Percentiles rank a stretch among this genome's conserved stretches.
Conservation (phyloP, 2,113 vertebrate species). For the Cyanistes caeruleus region DNA sequence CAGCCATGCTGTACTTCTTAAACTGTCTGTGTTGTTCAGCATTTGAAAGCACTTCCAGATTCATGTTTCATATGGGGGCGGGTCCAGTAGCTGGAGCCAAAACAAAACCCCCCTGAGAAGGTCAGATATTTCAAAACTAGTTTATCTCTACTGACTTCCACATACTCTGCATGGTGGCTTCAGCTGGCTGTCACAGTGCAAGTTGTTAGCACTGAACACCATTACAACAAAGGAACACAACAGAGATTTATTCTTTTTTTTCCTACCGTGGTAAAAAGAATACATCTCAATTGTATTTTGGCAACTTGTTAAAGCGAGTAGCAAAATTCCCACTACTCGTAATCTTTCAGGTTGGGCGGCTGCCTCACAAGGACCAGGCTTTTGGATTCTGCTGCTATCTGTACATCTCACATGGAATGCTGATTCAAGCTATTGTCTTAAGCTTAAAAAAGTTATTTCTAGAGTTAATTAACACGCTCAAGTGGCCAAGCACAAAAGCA, state of each 20-base stretch:
- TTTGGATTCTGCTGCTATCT: neutral
- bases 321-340: neutral
- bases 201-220: neutral
- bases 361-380: neutral
- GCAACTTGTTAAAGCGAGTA: neutral
- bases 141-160: neutral
- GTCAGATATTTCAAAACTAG: neutral
- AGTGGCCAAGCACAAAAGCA: neutral
- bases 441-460: neutral
- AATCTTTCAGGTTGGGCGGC: neutral
- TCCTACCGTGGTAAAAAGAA: neutral
- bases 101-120: neutral
- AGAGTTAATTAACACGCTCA: neutral
- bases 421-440: neutral
- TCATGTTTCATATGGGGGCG: neutral
- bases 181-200: neutral
- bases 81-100: neutral
- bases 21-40: neutral
- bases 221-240: neutral
- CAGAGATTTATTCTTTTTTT: neutral
- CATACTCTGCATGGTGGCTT: neutral
- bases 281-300: neutral
- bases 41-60: slow-evolving; percentile 9
- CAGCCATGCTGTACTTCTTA: neutral
- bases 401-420: neutral